Evolutionary conservation across 2,888 invertebrate genomes (phyloP), one percentile per base, ranked within the genome.

Genomic region (Stenodera caucasica): DNA sequence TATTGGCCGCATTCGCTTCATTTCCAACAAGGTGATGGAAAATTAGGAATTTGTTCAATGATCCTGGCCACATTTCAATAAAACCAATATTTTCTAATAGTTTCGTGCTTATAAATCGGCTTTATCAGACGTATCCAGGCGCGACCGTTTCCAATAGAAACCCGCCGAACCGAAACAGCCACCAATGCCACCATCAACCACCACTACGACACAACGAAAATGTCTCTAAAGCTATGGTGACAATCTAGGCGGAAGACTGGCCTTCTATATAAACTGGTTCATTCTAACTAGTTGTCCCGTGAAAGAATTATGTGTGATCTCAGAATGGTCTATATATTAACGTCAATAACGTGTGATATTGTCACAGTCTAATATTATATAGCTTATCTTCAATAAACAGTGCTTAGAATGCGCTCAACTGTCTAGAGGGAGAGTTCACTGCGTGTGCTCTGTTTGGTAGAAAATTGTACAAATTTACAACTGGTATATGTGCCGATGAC

Each of bases 251-350:
- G 40, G 40, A 40, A 40, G 40, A 40, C 40, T 15, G 7, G 15
- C 15, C 14, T 9, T 21, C 40, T 21, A 37, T 15, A 15, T 18
- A 40, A 8, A 37, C 15, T 57, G 55, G 57, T 63, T 63, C 57
- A 60, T 60, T 63, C 60, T 55, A 51, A 63, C 63, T 63, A 61
- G 54, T 59, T 49, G 56, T 49, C 59, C 61, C 61, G 61, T 61
- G 57, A 59, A 61, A 64, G 61, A 64, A 61, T 61, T 61, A 61
- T 64, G 58, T 58, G 26, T 57, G 61, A 64, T 61, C 64, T 64
- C 52, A 64, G 61, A 64, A 49, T 60, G 63, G 35, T 40, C 9
- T 9, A 40, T 12, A 9, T 6, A 18, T 18, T 21, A 18, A 3
- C 21, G 18, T 21, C 21, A 9, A 40, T 40, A 40, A 11, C 4